Conservation (phyloP, 2,797 vertebrate genomes). For the Ctenopoma kingsleyae region DNA sequence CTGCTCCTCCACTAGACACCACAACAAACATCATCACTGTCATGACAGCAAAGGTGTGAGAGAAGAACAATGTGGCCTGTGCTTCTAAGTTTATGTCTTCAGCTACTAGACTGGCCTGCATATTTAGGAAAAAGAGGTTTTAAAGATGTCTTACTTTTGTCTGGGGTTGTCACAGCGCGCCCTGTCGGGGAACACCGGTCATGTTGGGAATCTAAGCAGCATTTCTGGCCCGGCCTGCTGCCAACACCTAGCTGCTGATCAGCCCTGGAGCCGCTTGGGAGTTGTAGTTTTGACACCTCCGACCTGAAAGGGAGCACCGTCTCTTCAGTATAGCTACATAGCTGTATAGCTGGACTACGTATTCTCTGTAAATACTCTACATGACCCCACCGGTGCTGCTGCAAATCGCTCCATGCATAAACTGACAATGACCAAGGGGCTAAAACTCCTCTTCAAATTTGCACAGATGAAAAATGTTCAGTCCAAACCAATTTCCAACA, state of each 20-base stretch:
- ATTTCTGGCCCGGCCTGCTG: constrained; percentile 35
- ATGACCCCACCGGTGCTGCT: not conserved
- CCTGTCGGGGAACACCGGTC: constrained; percentile 83
- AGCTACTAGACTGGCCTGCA: not conserved
- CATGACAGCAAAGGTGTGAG: not conserved
- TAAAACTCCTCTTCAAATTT: constrained; percentile 39
- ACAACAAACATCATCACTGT: constrained; percentile 7
- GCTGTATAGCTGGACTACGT: constrained; percentile 6
- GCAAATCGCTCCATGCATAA: not conserved
- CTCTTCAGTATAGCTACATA: not conserved
- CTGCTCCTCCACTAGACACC: constrained; percentile 88
- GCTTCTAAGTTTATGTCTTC: not conserved
- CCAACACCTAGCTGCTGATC: constrained; percentile 55
- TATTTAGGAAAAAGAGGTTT: no score
- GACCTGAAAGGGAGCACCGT: constrained; percentile 77
- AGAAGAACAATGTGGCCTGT: not conserved
- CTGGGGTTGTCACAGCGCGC: constrained; percentile 74
- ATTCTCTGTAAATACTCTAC: not conserved
- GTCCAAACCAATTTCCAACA: constrained; percentile 54
- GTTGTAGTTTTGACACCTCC: constrained; percentile 65
- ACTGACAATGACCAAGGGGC: constrained; percentile 6
- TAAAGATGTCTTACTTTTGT: constrained; percentile 81
- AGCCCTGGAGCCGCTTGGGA: constrained; percentile 41
- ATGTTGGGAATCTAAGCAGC: constrained; percentile 63
- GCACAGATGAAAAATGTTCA: constrained; percentile 41